Evolutionary conservation across 2,888 invertebrate species (phyloP).

Genomic region (Drosophila meridiana): DNA sequence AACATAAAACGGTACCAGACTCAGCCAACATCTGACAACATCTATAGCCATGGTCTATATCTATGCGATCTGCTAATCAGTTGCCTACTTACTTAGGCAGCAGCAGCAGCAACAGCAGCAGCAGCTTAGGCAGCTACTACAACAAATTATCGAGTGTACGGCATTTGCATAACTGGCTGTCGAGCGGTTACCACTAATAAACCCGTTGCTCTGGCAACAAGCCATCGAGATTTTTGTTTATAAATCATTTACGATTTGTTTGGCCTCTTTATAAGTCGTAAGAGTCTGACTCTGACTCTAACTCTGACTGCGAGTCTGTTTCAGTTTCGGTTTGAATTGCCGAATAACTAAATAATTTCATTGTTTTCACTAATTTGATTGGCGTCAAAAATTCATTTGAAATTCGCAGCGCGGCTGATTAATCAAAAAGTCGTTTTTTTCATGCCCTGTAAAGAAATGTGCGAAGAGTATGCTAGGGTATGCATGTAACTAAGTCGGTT

Average conservation of each 20-base stretch:
- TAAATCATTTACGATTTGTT: conserved; percentile 71
- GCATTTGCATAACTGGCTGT: conserved; percentile 66
- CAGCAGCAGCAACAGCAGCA: neutral
- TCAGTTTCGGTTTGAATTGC: conserved; percentile 14
- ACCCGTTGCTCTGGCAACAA: conserved; percentile 63
- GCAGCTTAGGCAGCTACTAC: conserved; percentile 28
- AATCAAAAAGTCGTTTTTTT: conserved; percentile 54
- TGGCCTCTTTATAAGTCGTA: conserved; percentile 24
- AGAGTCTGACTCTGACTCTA: neutral
- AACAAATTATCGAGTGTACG: conserved; percentile 43
- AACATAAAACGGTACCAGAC: conserved; percentile 52
- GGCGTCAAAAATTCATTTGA: conserved; percentile 67
- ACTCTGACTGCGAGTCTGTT: conserved; percentile 2
- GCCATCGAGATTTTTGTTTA: conserved; percentile 39
- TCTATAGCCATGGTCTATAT: conserved; percentile 24
- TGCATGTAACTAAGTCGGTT: neutral
- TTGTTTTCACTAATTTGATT: conserved; percentile 72
- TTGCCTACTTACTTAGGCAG: conserved; percentile 32
- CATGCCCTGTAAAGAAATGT: neutral
- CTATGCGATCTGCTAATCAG: conserved; percentile 56
- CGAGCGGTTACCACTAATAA: conserved; percentile 50
- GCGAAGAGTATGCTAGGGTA: no score
- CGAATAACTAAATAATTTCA: conserved; percentile 59
- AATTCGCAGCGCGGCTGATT: conserved; percentile 56
- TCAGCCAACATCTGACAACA: neutral